Base-by-base conservation (phyloP, 1,140 invertebrate species). In the Penaeus indicus region DNA sequence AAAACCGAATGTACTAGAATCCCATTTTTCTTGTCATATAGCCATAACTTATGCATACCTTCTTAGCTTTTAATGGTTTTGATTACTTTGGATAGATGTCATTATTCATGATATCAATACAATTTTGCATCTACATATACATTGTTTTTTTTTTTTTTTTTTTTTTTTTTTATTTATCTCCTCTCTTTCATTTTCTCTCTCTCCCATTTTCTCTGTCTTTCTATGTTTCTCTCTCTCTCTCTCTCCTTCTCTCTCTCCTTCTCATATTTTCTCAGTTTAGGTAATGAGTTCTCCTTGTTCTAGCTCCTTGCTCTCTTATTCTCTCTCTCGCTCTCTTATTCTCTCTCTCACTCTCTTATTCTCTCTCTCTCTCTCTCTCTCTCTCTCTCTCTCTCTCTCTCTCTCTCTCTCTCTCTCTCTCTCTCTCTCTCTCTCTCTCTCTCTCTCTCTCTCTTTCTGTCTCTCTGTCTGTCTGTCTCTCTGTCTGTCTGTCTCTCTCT, bases 71-170 rank as follows among this genome's bases (percentile, higher is more conserved):
- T 10, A 25, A n/a, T 22, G 1, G 2, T 32, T 32, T 32, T 32
- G 32, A 32, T 32, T 32, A 32, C 32, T 69, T n/a, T 69, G 27
- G 22, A 69, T 69, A 69, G 22, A 69, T 69, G 27, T 69, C 22
- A 10, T n/a, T 69, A 13, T 69, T n/a, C 27, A 69, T 69, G 27
- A 69, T 69, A 69, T 69, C 22, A n/a, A 69, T 69, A 69, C 27
- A 69, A n/a, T n/a, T 69, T n/a, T 69, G 27, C 27, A 69, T 69
- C 22, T 69, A 69, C 27, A 69, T 69, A 69, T 69, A 69, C 27
- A 69, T 69, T n/a, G 22, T n/a, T 69, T 4, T 69, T n/a, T 69
- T 8, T 69, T n/a, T 69, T 5, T 69, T n/a, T 69, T 8, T 69
- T n/a, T 69, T 5, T 7, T 0, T 21, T 25, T 4, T 67, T 67